phyloP scores from a whole-genome alignment of 2,113 vertebrate species.

The Meriones unguiculatus region DNA sequence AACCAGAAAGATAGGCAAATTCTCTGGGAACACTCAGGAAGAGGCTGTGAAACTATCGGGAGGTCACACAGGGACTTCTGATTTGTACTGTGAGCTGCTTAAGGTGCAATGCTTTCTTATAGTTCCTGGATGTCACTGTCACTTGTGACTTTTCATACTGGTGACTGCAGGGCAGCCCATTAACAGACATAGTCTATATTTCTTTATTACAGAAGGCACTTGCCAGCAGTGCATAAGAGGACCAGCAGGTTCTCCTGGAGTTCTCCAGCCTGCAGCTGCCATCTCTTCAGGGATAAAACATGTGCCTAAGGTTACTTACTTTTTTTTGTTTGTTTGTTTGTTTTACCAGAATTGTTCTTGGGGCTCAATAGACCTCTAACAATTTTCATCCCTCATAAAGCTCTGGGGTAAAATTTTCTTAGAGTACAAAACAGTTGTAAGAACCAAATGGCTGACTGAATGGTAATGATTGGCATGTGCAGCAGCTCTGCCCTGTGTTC shows the following conservation, averaged over 20 bases:
- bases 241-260: neutral
- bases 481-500: neutral
- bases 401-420: conserved; percentile 39
- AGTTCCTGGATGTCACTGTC: neutral
- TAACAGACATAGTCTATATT: neutral
- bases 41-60: neutral
- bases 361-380: neutral
- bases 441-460: neutral
- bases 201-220: neutral
- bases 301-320: neutral
- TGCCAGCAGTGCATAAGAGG: neutral
- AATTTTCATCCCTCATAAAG: neutral
- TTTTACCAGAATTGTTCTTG: neutral
- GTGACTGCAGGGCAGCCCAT: neutral
- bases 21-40: neutral
- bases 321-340: no score
- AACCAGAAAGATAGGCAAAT: neutral
- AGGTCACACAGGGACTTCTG: neutral
- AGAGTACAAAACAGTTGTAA: neutral
- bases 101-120: neutral
- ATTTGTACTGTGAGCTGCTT: neutral
- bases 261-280: neutral
- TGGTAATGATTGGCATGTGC: neutral
- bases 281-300: conserved; percentile 11
- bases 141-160: neutral